A percentile compares a stretch with the other conserved stretches of the same genome.
phyloP scores from a whole-genome alignment of 2,888 invertebrate species.

The Carpatolechia fugitivella region DNA sequence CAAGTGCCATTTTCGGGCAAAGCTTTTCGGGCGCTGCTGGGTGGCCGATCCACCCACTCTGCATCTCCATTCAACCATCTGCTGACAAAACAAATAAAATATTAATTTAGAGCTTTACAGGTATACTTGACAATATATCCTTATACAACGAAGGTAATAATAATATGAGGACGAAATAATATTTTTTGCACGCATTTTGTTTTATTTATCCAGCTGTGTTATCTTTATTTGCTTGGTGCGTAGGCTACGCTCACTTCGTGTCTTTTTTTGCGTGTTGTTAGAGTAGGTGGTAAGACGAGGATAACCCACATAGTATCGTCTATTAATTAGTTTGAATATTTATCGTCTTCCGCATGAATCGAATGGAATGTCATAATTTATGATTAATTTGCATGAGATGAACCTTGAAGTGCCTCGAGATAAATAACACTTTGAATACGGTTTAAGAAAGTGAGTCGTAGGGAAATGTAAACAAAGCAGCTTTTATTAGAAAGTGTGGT shows the following conservation, averaged over 20 bases:
- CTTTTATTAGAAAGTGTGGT: constrained; percentile 57
- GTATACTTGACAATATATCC: background rate
- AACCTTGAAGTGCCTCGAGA: background rate
- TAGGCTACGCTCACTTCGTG: constrained; percentile 40
- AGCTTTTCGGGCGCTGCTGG: constrained; percentile 50
- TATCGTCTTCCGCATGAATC: constrained; percentile 34
- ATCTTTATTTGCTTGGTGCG: constrained; percentile 36
- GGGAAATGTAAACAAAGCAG: constrained; percentile 29
- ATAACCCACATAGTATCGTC: constrained; percentile 32
- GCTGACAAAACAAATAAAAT: constrained; percentile 29
- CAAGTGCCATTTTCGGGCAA: constrained; percentile 62
- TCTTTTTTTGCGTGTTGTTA: background rate
- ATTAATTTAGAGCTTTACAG: constrained; percentile 2
- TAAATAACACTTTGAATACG: background rate
- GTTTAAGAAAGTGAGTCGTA: background rate
- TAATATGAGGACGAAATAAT: background rate
- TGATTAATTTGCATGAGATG: constrained; percentile 5
- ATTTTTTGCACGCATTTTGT: constrained; percentile 20
- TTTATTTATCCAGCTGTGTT: constrained; percentile 32
- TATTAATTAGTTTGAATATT: constrained; percentile 39
- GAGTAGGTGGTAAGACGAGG: constrained; percentile 32
- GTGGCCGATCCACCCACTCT: constrained; percentile 64
- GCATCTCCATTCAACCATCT: constrained; percentile 70
- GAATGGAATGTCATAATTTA: constrained; percentile 32
- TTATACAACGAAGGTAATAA: constrained; percentile 3